Base-by-base conservation (phyloP, 2,797 vertebrate genomes). In the Mus spretus region DNA sequence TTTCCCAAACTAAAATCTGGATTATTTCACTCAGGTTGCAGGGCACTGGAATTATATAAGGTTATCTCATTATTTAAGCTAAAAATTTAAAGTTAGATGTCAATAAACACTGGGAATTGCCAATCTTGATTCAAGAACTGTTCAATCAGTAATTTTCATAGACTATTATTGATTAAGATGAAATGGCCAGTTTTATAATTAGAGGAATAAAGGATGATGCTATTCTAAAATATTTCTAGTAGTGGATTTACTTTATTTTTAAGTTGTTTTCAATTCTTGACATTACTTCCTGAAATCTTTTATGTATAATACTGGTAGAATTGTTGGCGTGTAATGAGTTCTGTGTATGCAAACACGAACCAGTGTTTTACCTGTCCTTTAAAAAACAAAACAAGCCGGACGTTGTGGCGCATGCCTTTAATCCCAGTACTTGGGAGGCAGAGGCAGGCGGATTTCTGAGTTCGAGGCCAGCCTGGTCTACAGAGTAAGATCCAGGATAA, bases 301-400 rank as follows among this genome's bases (percentile, higher is more conserved):
- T 95, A 72, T 92, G 75, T 31, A 88, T 50, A 96, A 31, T 95
- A 93, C 95, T 96, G 94, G 37, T 95, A 80, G 93, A 97, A 96
- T 97, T 97, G 91, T 97, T 96, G 88, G 94, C 67, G 61, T 96
- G 78, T 87, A 97, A 95, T 82, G 91, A 96, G 91, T 95, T 97
- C 59, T 91, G 34, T 93, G 11, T 91, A 75, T 94, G 80, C 72
- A 96, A 57, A 96, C 89, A 96, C 40, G 37, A 78, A 85, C 59
- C 95, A 4, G 50, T 83, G 72, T 96, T 92, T 93, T 90, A 85
- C 89, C 55, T 90, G 72, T 87, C 96, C 87, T 83, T 34, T n/a
- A 37, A 72, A 72, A n/a, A 34, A n/a, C 34, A n/a, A 70, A 67
- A 70, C 67, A 44, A 44, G 44, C 44, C 44, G 44, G 44, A 5